Conservation (phyloP, 2,113 vertebrate species). For the Lepidiolamprologus cunningtoni region DNA sequence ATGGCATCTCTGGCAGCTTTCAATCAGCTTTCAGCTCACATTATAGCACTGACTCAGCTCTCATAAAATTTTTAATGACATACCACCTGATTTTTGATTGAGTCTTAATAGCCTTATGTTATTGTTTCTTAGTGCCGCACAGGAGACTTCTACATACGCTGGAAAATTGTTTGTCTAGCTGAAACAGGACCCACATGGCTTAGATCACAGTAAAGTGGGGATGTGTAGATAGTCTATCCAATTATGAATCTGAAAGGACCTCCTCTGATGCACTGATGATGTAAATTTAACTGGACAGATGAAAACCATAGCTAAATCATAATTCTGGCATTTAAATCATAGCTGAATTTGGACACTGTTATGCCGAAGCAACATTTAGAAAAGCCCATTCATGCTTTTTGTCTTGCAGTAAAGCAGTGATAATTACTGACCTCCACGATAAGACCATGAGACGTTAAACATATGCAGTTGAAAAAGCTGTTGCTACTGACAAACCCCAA, state of each 20-base stretch:
- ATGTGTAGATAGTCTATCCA: neutral
- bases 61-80: neutral
- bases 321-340: neutral
- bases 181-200: neutral
- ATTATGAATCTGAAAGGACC: neutral
- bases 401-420: neutral
- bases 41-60: neutral
- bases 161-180: neutral
- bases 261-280: neutral
- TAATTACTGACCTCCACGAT: neutral
- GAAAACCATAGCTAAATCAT: neutral
- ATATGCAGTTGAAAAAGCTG: neutral
- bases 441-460: neutral
- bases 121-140: neutral
- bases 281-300: neutral
- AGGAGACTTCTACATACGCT: neutral
- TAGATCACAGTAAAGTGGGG: neutral
- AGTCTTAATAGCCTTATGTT: neutral
- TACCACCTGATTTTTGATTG: neutral
- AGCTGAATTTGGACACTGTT: neutral
- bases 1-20: neutral
- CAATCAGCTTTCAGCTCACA: neutral
- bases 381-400: neutral
- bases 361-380: neutral
- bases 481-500: neutral